Conservation (phyloP, 2,888 invertebrate genomes). For the Oeneis ivallda region DNA sequence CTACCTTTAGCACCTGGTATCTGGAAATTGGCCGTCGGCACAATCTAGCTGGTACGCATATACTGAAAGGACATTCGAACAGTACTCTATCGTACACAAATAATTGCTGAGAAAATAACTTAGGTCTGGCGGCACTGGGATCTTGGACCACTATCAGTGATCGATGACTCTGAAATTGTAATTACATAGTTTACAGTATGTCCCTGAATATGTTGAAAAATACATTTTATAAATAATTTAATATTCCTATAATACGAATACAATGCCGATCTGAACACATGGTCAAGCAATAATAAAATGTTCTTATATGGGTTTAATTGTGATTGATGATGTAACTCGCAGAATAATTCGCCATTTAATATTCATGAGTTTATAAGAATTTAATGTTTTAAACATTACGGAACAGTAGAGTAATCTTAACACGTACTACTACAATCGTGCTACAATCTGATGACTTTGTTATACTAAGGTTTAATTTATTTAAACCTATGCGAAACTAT, state of each 20-base stretch:
- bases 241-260: not conserved
- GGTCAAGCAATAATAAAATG: slow-evolving; percentile 17
- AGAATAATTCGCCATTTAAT: slow-evolving; percentile 29
- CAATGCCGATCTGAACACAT: not conserved
- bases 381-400: slow-evolving; percentile 32
- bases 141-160: too few relatives aligned
- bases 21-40: too few relatives aligned
- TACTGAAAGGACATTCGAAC: too few relatives aligned
- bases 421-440: not conserved
- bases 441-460: slow-evolving; percentile 19
- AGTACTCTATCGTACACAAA: too few relatives aligned
- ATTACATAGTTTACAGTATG: too few relatives aligned
- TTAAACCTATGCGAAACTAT: not conserved
- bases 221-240: not conserved
- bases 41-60: too few relatives aligned
- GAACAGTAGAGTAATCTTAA: slow-evolving; percentile 25
- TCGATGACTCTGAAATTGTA: too few relatives aligned
- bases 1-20: too few relatives aligned
- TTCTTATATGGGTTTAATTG: slow-evolving; percentile 26
- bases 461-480: slow-evolving; percentile 23
- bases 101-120: too few relatives aligned
- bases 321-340: slow-evolving; percentile 32
- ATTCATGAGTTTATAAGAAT: slow-evolving; percentile 30
- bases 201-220: too few relatives aligned
- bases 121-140: too few relatives aligned